phyloP scores from a whole-genome alignment of 2,113 vertebrate species.

The Cervus canadensis region DNA sequence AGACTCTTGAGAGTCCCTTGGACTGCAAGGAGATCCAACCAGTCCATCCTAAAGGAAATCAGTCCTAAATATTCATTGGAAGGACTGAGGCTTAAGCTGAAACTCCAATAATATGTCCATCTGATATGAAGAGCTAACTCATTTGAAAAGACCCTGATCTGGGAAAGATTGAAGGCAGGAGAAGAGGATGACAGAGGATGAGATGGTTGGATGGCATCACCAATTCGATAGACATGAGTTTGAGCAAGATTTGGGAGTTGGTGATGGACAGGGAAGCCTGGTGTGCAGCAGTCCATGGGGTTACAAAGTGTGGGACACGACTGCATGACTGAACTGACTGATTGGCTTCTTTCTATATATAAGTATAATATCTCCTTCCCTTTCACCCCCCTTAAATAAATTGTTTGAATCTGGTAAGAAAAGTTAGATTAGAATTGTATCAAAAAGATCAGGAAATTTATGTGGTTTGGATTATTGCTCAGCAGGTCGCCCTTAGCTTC shows the following conservation, averaged over 20 bases:
- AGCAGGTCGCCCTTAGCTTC: fast-evolving
- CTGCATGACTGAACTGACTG: background rate
- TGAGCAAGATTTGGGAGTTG: background rate
- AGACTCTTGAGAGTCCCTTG: background rate
- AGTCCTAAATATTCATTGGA: background rate
- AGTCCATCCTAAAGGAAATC: background rate
- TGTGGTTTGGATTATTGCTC: fast-evolving
- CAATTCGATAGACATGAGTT: background rate
- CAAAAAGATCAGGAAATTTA: fast-evolving
- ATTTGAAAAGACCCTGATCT: background rate
- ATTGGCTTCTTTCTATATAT: background rate
- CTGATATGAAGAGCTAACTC: background rate
- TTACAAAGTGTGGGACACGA: background rate
- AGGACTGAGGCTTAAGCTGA: background rate
- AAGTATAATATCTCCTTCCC: background rate
- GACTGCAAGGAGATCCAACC: background rate
- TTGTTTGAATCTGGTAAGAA: background rate
- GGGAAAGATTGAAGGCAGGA: background rate
- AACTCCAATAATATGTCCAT: background rate
- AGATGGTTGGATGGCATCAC: background rate
- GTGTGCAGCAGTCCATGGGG: background rate
- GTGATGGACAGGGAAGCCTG: background rate
- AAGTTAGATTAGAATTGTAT: background rate
- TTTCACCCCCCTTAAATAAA: background rate
- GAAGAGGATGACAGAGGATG: background rate